Evolutionary conservation across 2,888 invertebrate genomes (phyloP), one percentile per base, ranked within the genome.

Genomic region (Phyllotreta striolata): DNA sequence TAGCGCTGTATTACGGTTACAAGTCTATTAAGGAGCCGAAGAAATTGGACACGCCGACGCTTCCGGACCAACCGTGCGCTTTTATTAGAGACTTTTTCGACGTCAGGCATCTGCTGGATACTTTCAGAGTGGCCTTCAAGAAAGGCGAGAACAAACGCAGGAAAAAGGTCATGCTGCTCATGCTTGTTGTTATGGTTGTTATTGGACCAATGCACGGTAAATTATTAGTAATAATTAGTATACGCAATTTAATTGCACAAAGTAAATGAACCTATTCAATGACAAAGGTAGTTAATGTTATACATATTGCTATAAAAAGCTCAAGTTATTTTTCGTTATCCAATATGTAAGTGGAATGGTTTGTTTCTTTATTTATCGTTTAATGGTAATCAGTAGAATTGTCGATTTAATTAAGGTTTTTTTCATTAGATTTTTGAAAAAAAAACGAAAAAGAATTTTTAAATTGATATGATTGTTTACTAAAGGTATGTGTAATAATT

Each of bases 131-230:
- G 10, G 92, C 92, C 0, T 93, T 94, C 81, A 92, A 91, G 75
- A 82, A 85, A 62, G 92, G 93, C 0, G 89, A 89, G 35, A 89
- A 91, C 76, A 90, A 91, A 73, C 82, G 93, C 7, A 84, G 90
- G 66, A 84, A 88, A 71, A 86, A 92, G 63, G 91, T 93, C 46
- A 86, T 91, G 71, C 86, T 92, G 81, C 84, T 93, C 35, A 92
- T 93, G 84, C 81, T 92, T 62, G 91, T 92, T 14, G 88, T 92
- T 12, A 92, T 92, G 85, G 92, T 92, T 44, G 91, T 93, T 67
- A 92, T 93, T 73, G 93, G 93, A 56, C 93, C 93, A 0, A 86
- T 93, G 82, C 92, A 92, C 76, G 93, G 93, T 92, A 79, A 88
- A 88, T 80, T 43, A 8, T 37, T 37, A 10, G 2, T 10, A 41